Percentiles rank a stretch among this genome's conserved stretches.
Evolutionary conservation across 2,888 invertebrate species (phyloP).

Genomic region (Perithous albicinctus): DNA sequence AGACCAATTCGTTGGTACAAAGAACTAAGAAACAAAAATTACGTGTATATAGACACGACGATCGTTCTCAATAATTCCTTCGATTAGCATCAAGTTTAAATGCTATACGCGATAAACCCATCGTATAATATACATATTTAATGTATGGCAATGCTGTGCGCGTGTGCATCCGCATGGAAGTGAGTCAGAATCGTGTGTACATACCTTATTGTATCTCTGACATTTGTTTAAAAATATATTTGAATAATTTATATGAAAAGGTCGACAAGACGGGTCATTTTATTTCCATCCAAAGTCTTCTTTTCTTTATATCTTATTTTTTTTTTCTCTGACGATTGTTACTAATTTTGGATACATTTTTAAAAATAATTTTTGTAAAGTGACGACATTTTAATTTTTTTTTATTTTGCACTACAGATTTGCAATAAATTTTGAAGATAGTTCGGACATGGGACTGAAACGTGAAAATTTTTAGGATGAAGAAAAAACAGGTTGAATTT

Average conservation of each 20-base stretch:
- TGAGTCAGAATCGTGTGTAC: constrained; percentile 81
- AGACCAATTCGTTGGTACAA: not conserved
- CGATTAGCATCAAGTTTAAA: constrained; percentile 38
- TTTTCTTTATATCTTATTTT: not conserved
- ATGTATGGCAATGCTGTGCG: constrained; percentile 68
- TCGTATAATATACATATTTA: constrained; percentile 35
- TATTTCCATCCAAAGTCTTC: not conserved
- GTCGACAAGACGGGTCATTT: not conserved
- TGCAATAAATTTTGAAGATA: no score
- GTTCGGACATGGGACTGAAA: no score
- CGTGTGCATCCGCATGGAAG: constrained; percentile 77
- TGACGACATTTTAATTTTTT: no score
- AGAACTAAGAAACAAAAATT: constrained; percentile 15
- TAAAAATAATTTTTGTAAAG: no score
- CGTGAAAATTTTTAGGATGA: no score
- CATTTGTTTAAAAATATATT: constrained; percentile 84
- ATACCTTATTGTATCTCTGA: constrained; percentile 81
- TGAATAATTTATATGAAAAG: constrained; percentile 82
- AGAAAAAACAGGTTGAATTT: no score
- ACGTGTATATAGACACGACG: constrained; percentile 24
- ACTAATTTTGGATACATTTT: no score
- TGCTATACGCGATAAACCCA: constrained; percentile 18
- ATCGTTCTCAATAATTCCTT: constrained; percentile 34
- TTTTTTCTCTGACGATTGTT: no score
- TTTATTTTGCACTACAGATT: no score